Evolutionary conservation across 2,888 invertebrate genomes (phyloP).

Genomic region (Acanthosoma haemorrhoidale): DNA sequence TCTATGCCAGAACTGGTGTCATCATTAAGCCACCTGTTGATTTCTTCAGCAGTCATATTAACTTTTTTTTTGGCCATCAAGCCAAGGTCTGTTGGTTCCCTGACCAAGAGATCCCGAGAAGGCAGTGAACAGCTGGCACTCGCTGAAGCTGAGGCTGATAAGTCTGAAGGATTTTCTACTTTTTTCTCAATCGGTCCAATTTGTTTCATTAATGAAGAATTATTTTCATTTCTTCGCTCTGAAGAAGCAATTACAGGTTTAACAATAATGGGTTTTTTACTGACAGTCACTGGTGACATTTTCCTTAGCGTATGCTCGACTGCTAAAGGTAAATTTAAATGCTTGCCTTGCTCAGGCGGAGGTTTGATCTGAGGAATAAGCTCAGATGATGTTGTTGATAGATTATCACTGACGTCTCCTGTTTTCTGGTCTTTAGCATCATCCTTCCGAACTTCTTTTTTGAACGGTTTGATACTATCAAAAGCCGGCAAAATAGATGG

Average conservation of each 20-base stretch:
- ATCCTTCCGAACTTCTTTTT: constrained; percentile 32
- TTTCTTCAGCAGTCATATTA: constrained; percentile 40
- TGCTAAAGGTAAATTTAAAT: constrained; percentile 39
- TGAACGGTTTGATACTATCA: constrained; percentile 22
- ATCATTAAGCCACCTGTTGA: constrained; percentile 41
- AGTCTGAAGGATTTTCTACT: constrained; percentile 20
- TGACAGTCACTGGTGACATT: constrained; percentile 38
- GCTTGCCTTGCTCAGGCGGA: constrained; percentile 37
- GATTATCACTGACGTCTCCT: background rate
- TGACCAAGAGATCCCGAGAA: constrained; percentile 9
- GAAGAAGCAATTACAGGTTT: background rate
- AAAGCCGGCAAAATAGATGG: constrained; percentile 26
- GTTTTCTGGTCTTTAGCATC: constrained; percentile 14
- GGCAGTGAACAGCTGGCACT: background rate
- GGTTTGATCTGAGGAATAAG: constrained; percentile 11
- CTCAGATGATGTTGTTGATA: constrained; percentile 14
- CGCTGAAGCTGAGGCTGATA: background rate
- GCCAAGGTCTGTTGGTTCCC: constrained; percentile 20
- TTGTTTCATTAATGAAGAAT: background rate
- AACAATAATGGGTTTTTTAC: constrained; percentile 33
- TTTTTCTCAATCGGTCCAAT: background rate
- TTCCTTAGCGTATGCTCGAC: constrained; percentile 41
- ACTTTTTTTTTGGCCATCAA: constrained; percentile 39
- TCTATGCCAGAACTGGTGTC: constrained; percentile 39
- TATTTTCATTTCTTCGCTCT: background rate